Evolutionary conservation across 2,113 vertebrate species (phyloP).

Genomic region (Panurus biarmicus): DNA sequence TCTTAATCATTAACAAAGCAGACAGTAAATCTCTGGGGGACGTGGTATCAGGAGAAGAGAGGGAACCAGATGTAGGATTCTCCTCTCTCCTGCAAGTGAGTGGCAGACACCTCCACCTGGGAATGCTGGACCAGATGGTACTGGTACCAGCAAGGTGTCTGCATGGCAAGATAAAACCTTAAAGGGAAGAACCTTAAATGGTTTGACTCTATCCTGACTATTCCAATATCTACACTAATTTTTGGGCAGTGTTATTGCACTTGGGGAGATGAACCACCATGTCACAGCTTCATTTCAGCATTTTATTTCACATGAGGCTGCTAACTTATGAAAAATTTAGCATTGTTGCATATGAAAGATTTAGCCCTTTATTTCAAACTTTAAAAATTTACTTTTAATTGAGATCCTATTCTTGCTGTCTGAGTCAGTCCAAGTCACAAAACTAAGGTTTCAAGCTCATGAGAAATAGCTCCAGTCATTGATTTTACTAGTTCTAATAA

Average conservation of each 20-base stretch:
- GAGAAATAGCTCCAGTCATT: background rate
- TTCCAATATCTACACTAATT: background rate
- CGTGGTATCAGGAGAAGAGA: background rate
- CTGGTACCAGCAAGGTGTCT: background rate
- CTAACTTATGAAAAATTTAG: background rate
- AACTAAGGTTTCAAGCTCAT: background rate
- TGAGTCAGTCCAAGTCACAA: background rate
- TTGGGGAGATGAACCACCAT: background rate
- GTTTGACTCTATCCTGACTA: background rate
- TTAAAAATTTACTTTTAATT: background rate
- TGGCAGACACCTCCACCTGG: background rate
- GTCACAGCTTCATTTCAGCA: background rate
- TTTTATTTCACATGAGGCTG: background rate
- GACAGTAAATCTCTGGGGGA: background rate
- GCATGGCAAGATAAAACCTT: background rate
- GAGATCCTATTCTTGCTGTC: background rate
- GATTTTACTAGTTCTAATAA: background rate
- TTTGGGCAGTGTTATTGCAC: background rate
- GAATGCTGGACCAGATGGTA: background rate
- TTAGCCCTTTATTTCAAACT: background rate
- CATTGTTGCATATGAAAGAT: background rate
- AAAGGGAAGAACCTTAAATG: background rate
- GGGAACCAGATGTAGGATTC: background rate
- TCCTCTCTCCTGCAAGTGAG: background rate
- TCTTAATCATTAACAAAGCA: slow-evolving; percentile 56